Conservation (phyloP, 2,113 vertebrate species). For the Otocyon megalotis region DNA sequence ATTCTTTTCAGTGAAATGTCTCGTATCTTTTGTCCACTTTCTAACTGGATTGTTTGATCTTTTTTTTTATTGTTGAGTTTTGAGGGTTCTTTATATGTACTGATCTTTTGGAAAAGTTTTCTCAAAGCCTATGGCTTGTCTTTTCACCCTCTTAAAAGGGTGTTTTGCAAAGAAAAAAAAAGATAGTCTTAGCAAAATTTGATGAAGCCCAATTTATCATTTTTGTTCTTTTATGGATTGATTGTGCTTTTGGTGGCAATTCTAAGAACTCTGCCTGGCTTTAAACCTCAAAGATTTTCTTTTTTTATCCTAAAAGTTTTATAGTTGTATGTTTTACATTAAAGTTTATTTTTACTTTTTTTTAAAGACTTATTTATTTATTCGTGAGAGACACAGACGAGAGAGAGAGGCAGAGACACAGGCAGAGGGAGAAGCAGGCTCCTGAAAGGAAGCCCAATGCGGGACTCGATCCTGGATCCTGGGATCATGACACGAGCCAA, state of each 20-base stretch:
- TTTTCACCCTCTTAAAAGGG: neutral
- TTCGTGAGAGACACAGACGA: too few relatives aligned
- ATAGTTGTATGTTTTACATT: neutral
- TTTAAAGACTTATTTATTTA: too few relatives aligned
- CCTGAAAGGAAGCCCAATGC: too few relatives aligned
- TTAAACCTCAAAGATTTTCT: constrained; percentile 12
- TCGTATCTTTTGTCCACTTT: neutral
- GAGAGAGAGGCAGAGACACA: too few relatives aligned
- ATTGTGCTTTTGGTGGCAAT: neutral
- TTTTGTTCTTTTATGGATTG: neutral
- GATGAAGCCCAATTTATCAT: neutral
- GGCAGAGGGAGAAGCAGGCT: too few relatives aligned
- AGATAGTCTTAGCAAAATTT: neutral
- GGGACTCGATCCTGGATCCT: too few relatives aligned
- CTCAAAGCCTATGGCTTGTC: neutral
- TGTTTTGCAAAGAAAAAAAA: neutral
- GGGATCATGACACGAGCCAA: too few relatives aligned
- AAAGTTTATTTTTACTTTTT: neutral
- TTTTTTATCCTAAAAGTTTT: neutral
- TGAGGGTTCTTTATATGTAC: neutral
- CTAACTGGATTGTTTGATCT: neutral
- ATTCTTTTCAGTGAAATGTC: neutral
- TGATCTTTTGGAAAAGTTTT: neutral
- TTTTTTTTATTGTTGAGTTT: neutral
- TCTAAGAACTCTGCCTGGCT: neutral